Evolutionary conservation across 2,797 vertebrate species (phyloP), one percentile per base, ranked within the genome.

Genomic region (Glossophaga mutica): DNA sequence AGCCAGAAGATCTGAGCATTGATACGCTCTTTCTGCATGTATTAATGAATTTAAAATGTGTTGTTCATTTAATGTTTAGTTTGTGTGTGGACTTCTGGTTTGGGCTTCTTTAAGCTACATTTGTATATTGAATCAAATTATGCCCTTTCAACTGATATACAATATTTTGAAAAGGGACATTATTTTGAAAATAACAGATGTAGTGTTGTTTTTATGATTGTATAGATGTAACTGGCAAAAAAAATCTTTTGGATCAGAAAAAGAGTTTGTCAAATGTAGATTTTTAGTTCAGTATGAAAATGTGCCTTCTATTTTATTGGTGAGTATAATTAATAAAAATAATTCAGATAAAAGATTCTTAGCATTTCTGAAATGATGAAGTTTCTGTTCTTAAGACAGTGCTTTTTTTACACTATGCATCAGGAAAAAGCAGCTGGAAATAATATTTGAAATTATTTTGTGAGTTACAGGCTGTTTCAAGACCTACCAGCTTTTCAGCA

Each of bases 41-140:
- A 6, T 76, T 71, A 90, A 68, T 90, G 67, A 94, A 85, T 87
- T 91, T 89, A 42, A 90, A 39, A 57, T 78, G 90, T 15, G 22
- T 96, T 90, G 29, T 84, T 94, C 74, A 92, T 89, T 95, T 87
- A 68, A 85, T 90, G 24, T 92, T 96, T 85, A 71, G 29, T 74
- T 21, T 62, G 26, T 91, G 6, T 73, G 21, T 82, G 79, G 39
- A 42, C 32, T 44, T 86, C 29, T 94, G 70, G 48, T 84, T 74
- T 82, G 82, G 65, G 67, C 65, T 82, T 95, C 74, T 89, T 95
- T 85, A 95, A 95, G 50, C 19, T 15, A 2, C 42, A 39, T 84
- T n/a, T 59, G 32, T 55, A 16, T 2, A 19, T 92, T 65, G 21
- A 70, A 62, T 73, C 4, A n/a, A 50, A 1, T 78, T 71, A 71